Evolutionary conservation across 2,113 vertebrate species (phyloP).

Genomic region (rabbit (Oryctolagus cuniculus)): DNA sequence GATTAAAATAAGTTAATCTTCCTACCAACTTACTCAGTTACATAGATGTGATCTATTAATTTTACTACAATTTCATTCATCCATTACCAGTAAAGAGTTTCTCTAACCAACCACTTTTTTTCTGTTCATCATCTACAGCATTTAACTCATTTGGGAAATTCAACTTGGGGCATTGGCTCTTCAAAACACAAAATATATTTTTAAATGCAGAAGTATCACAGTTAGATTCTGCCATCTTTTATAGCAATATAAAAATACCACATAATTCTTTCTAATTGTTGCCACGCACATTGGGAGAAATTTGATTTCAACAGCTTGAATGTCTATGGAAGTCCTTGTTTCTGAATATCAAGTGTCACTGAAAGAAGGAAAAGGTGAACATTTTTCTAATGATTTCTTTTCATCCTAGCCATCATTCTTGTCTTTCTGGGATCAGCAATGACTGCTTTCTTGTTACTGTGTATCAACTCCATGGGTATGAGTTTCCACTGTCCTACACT

Average conservation of each 20-base stretch:
- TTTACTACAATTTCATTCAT: not conserved
- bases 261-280: not conserved
- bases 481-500: not conserved
- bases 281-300: not conserved
- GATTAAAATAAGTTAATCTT: not conserved
- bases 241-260: not conserved
- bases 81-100: not conserved
- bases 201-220: not conserved
- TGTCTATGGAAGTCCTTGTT: not conserved
- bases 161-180: not conserved
- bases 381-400: not conserved
- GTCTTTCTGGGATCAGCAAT: not conserved
- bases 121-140: not conserved
- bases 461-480: not conserved
- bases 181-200: not conserved
- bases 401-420: not conserved
- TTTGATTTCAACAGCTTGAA: not conserved
- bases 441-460: not conserved
- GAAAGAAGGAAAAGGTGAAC: not conserved
- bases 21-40: not conserved
- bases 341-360: not conserved
- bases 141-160: not conserved
- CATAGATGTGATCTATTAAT: not conserved
- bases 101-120: not conserved
- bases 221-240: not conserved